Percentiles rank a stretch among this genome's conserved stretches.
Evolutionary conservation across 2,888 invertebrate genomes (phyloP).

Genomic region (Theretra japonica): DNA sequence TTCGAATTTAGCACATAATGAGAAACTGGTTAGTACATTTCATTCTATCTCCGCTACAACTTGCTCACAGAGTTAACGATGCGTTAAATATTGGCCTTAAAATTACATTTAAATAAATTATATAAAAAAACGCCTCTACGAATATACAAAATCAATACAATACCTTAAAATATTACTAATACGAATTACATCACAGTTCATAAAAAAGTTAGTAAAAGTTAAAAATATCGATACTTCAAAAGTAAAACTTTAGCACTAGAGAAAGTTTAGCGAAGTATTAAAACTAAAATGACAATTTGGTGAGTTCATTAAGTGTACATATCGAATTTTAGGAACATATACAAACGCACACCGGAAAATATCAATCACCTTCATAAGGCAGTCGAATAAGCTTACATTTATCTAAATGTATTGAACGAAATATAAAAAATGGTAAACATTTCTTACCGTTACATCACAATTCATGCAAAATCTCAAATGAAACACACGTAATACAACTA

Average conservation of each 20-base stretch:
- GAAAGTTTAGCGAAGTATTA: slow-evolving; percentile 64
- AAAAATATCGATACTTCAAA: slow-evolving; percentile 74
- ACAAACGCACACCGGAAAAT: slow-evolving; percentile 58
- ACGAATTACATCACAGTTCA: slow-evolving; percentile 85
- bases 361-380: slow-evolving; percentile 68
- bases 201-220: slow-evolving; percentile 81
- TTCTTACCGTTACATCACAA: slow-evolving; percentile 48
- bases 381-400: slow-evolving; percentile 43
- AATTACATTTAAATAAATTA: slow-evolving; percentile 80
- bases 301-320: slow-evolving; percentile 71
- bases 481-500: slow-evolving; percentile 54
- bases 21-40: not conserved
- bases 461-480: slow-evolving; percentile 50
- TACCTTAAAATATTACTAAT: slow-evolving; percentile 78
- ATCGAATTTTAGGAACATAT: slow-evolving; percentile 79
- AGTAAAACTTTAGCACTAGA: slow-evolving; percentile 65
- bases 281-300: slow-evolving; percentile 77
- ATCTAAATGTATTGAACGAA: slow-evolving; percentile 35
- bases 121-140: slow-evolving; percentile 80
- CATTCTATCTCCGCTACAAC: slow-evolving; percentile 43
- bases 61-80: slow-evolving; percentile 56
- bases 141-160: slow-evolving; percentile 84
- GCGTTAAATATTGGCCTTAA: slow-evolving; percentile 68
- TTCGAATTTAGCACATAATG: slow-evolving; percentile 10
- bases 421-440: slow-evolving; percentile 46